These are phyloP conservation scores for Anser brachyrhynchus DNA, from an alignment of 2,113 vertebrate genomes.

Conservation along the genomic window DNA sequence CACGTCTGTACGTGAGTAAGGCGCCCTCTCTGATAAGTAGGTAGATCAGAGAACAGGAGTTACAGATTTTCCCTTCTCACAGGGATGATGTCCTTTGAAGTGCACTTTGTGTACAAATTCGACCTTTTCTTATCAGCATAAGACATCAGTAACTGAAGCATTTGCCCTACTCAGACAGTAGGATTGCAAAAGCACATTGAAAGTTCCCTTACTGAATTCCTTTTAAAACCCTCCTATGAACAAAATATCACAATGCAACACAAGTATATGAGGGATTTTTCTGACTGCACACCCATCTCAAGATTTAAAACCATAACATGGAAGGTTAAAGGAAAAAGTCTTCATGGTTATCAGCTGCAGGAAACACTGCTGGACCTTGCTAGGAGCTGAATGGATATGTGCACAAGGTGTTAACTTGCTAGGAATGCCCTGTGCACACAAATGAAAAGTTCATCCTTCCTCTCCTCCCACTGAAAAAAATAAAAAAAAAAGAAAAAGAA, in stretches of 20 bases:
- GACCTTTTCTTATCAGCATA: neutral
- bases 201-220: neutral
- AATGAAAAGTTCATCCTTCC: neutral
- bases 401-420: neutral
- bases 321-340: neutral
- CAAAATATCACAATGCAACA: neutral
- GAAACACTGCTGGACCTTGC: neutral
- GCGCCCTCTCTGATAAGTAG: conserved; percentile 11
- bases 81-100: neutral
- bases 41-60: conserved; percentile 8
- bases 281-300: neutral
- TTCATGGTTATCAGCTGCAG: neutral
- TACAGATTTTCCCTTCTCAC: neutral
- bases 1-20: neutral
- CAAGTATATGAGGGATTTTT: neutral
- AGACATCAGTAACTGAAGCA: neutral
- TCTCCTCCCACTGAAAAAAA: neutral
- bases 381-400: neutral
- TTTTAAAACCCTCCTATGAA: neutral
- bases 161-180: neutral
- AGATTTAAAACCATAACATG: neutral
- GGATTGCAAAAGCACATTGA: neutral
- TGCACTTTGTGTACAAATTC: neutral
- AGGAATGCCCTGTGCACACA: conserved; percentile 1
- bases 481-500: neutral